Conservation (phyloP, 2,888 invertebrate genomes). For the Lutraria lutraria region DNA sequence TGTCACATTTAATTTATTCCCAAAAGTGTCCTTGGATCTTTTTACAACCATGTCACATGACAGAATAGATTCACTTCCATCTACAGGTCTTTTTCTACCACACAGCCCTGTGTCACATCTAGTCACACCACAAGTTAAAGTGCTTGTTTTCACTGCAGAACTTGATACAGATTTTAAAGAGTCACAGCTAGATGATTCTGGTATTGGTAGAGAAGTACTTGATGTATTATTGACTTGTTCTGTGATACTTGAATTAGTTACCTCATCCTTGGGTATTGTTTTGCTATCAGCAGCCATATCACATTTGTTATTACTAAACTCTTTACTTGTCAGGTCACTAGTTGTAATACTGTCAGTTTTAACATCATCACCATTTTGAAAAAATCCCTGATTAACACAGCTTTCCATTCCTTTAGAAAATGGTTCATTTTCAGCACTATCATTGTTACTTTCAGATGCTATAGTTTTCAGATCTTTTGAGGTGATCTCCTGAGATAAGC, state of each 20-base stretch:
- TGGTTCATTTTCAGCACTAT: background rate
- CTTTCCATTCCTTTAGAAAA: slow-evolving; percentile 59
- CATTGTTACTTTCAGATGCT: background rate
- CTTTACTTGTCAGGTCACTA: background rate
- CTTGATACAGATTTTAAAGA: background rate
- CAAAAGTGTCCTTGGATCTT: slow-evolving; percentile 43
- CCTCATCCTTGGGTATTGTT: background rate
- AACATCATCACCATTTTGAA: background rate
- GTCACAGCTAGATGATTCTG: background rate
- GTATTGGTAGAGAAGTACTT: background rate
- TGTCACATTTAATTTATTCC: background rate
- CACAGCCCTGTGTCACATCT: background rate
- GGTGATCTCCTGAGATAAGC: background rate
- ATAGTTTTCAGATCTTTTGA: background rate
- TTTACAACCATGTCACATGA: slow-evolving; percentile 33
- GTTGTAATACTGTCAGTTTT: background rate
- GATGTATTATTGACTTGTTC: background rate
- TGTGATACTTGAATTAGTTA: background rate
- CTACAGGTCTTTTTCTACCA: slow-evolving; percentile 37
- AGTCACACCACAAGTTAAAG: background rate
- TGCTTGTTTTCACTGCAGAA: background rate
- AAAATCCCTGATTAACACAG: slow-evolving; percentile 61
- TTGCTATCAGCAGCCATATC: background rate
- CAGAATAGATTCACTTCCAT: background rate
- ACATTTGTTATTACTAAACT: background rate